phyloP scores from a whole-genome alignment of 2,888 invertebrate genomes.

The Dyspetes luteomarginatus region DNA sequence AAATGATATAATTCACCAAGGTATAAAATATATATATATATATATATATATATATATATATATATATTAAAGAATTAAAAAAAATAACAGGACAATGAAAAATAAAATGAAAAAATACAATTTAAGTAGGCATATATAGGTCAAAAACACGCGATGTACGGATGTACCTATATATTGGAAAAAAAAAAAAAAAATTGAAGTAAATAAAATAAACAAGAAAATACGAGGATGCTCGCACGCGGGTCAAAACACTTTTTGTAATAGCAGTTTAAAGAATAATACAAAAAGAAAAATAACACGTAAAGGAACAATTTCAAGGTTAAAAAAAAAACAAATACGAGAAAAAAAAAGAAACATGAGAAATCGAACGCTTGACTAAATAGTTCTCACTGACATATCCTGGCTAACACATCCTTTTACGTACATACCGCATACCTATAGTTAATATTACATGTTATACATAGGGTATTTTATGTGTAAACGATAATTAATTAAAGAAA shows the following conservation, averaged over 20 bases:
- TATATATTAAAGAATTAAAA: background rate
- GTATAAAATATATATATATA: constrained; percentile 24
- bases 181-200: constrained; percentile 49
- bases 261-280: constrained; percentile 11
- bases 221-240: constrained; percentile 4
- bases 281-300: constrained; percentile 53
- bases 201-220: constrained; percentile 47
- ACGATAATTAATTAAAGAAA: constrained; percentile 76
- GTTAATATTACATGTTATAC: constrained; percentile 77
- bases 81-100: constrained; percentile 39
- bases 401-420: constrained; percentile 81
- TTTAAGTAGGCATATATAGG: constrained; percentile 63
- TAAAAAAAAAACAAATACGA: constrained; percentile 54
- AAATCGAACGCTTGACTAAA: constrained; percentile 72
- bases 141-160: constrained; percentile 61
- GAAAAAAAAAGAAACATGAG: constrained; percentile 27
- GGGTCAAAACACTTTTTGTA: constrained; percentile 30
- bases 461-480: constrained; percentile 82
- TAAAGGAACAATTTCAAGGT: constrained; percentile 29
- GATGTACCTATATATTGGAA: constrained; percentile 56
- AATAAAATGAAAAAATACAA: constrained; percentile 34
- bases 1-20: constrained; percentile 50
- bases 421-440: constrained; percentile 80
- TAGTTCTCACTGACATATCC: constrained; percentile 83
- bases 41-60: constrained; percentile 23